phyloP scores from a whole-genome alignment of 2,113 vertebrate genomes.

The Vulpes vulpes region DNA sequence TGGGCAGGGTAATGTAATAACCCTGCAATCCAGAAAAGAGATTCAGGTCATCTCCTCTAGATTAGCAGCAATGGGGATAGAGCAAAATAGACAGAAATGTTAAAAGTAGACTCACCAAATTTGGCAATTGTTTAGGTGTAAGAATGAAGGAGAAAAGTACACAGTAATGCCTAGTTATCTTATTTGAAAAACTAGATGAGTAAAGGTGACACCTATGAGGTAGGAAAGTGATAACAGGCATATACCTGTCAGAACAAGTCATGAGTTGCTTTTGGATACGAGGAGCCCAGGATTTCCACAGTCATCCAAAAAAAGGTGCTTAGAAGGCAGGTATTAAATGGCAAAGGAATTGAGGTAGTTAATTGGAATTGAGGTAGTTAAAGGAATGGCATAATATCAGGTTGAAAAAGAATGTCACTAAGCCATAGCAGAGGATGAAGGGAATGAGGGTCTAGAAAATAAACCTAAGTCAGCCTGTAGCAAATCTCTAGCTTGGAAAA shows the following conservation, averaged over 20 bases:
- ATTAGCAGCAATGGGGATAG: not conserved
- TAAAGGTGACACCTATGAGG: not conserved
- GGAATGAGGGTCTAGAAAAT: not conserved
- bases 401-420: not conserved
- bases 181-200: not conserved
- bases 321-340: too few relatives aligned
- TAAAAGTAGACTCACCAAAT: not conserved
- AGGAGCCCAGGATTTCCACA: rapidly evolving
- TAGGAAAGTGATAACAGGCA: not conserved
- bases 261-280: not conserved
- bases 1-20: not conserved
- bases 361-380: not conserved
- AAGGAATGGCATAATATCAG: not conserved
- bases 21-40: not conserved
- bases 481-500: not conserved
- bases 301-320: not conserved
- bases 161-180: not conserved
- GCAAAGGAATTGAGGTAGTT: not conserved
- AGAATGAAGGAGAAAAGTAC: not conserved
- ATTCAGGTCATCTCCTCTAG: not conserved
- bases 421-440: not conserved
- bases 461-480: not conserved
- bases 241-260: not conserved
- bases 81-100: not conserved
- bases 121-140: not conserved